Conservation (phyloP, 1,140 invertebrate species). For the Pteromalus puparum region DNA sequence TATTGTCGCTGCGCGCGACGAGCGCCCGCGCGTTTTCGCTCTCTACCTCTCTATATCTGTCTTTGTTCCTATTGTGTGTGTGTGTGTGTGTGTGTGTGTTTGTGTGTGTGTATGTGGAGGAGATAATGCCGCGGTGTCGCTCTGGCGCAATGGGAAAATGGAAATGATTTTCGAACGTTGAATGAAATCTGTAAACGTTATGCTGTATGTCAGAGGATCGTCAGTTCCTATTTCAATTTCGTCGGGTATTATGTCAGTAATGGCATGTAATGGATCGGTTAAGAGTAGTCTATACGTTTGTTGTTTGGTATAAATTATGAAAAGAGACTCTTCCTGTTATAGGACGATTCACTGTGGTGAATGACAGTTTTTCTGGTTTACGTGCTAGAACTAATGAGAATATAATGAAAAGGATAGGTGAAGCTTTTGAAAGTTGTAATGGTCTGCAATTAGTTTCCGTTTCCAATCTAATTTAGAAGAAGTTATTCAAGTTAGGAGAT, state of each 20-base stretch:
- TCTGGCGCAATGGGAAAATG: constrained; percentile 6
- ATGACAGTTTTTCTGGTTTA: too few relatives aligned
- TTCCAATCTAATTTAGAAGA: too few relatives aligned
- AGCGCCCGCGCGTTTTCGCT: background rate
- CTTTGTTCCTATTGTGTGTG: background rate
- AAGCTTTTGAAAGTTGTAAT: background rate
- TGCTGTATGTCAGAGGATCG: too few relatives aligned
- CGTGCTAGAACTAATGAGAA: background rate
- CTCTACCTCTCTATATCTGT: too few relatives aligned
- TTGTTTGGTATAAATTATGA: background rate
- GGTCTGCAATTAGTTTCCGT: too few relatives aligned
- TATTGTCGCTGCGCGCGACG: constrained; percentile 34
- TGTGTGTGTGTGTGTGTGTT: too few relatives aligned
- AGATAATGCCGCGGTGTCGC: background rate
- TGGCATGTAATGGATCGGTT: background rate
- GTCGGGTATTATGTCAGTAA: background rate
- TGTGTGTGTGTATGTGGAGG: background rate
- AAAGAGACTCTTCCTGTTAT: background rate
- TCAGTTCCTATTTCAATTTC: background rate
- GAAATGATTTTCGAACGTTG: background rate
- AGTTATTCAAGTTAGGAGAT: too few relatives aligned
- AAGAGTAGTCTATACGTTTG: background rate
- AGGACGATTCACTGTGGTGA: too few relatives aligned
- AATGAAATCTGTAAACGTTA: background rate
- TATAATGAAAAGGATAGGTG: background rate